phyloP scores from a whole-genome alignment of 2,888 invertebrate genomes.

The Agelastica alni region DNA sequence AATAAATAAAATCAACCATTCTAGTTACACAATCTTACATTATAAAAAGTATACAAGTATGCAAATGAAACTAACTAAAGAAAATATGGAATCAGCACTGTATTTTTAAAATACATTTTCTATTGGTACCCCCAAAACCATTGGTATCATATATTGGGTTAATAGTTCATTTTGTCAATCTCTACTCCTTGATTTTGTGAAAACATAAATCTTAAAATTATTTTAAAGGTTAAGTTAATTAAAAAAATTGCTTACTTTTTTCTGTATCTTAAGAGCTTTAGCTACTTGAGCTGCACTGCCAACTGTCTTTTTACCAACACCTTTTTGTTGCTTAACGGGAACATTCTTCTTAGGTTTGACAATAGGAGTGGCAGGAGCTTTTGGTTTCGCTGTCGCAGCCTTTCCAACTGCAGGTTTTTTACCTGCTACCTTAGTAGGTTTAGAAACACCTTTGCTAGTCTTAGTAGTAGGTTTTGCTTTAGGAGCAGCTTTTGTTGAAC shows the following conservation, averaged over 20 bases:
- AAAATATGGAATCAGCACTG: too few species aligned
- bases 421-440: conserved; percentile 43
- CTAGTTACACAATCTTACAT: too few species aligned
- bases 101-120: too few species aligned
- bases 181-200: too few species aligned
- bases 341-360: conserved; percentile 63
- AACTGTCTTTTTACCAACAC: conserved; percentile 58
- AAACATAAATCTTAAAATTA: too few species aligned
- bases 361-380: conserved; percentile 55
- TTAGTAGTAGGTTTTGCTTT: conserved; percentile 41
- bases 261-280: conserved; percentile 84
- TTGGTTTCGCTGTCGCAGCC: conserved; percentile 45
- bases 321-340: conserved; percentile 61
- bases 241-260: conserved; percentile 68
- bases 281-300: conserved; percentile 57
- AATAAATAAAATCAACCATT: too few species aligned
- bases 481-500: conserved; percentile 48
- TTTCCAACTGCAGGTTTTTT: conserved; percentile 46
- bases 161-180: too few species aligned
- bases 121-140: too few species aligned
- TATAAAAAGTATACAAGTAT: too few species aligned
- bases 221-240: too few species aligned
- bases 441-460: conserved; percentile 42
- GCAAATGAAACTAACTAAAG: too few species aligned
- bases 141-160: too few species aligned